Base-by-base conservation (phyloP, 2,888 invertebrate species). In the Meteorus colon region DNA sequence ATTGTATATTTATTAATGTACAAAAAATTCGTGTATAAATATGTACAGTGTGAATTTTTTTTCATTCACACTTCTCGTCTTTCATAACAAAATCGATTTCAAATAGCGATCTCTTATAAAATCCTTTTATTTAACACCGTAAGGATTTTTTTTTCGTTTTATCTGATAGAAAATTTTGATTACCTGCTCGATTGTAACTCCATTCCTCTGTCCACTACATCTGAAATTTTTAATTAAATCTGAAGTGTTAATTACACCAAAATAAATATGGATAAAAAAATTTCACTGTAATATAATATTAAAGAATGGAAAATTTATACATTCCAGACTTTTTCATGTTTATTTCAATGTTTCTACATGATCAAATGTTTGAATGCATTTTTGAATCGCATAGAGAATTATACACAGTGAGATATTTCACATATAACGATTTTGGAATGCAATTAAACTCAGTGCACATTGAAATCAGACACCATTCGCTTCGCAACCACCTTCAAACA, bases 371-470 rank as follows among this genome's bases (percentile, higher is more conserved):
- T 31, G n/a, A 27, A 1, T 51, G 31, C 51, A 67, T 24, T 29
- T 14, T 63, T 29, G 1, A 37, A 16, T 63, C 29, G 31, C 24
- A 66, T 74, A 68, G 70, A 76, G 73, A 79, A 74, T 74, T 63
- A 66, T 73, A 48, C 27, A n/a, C 69, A 48, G n/a, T 48, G 12
- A 65, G 27, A 66, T 66, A 19, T 67, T 66, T 74, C 66, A 34
- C 82, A 83, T 85, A 83, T 84, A 87, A 84, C 85, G 84, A 87
- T 86, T 87, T 85, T 85, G 87, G 87, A 87, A 88, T 88, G 87
- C 88, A 87, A 88, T 88, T 87, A 88, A 88, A 87, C 87, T 84
- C 85, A 84, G 86, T 83, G 82, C 84, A 55, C 84, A 76, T 81
- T 83, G 87, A 85, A 87, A 87, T 81, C 78, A 78, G 87, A 87